Evolutionary conservation across 2,797 vertebrate genomes (phyloP).

Genomic region (Novumbra hubbsi): DNA sequence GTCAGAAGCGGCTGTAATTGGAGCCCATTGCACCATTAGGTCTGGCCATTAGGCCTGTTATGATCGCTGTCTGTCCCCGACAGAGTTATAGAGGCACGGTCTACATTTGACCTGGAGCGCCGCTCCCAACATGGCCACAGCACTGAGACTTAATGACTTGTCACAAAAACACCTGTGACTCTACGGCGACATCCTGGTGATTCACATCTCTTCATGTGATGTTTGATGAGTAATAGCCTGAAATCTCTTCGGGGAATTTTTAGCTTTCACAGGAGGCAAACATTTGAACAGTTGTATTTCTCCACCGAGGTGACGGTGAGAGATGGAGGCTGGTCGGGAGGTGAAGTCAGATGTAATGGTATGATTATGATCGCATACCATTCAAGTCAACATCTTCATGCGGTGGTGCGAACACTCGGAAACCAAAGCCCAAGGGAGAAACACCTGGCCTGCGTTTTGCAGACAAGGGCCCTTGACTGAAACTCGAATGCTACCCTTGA

Average conservation of each 20-base stretch:
- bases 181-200: background rate
- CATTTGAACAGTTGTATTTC: background rate
- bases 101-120: slow-evolving; percentile 14
- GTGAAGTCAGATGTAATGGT: background rate
- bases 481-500: no score
- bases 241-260: background rate
- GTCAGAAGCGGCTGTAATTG: slow-evolving; percentile 15
- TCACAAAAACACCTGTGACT: slow-evolving; percentile 11
- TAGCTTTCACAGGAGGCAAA: background rate
- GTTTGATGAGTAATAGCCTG: background rate
- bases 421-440: no score
- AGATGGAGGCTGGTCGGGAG: background rate
- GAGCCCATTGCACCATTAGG: slow-evolving; percentile 20
- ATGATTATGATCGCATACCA: background rate
- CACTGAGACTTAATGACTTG: slow-evolving; percentile 7
- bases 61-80: slow-evolving; percentile 7
- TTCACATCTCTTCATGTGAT: background rate
- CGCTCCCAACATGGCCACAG: background rate
- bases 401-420: background rate
- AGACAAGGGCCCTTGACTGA: no score
- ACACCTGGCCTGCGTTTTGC: no score
- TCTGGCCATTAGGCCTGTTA: slow-evolving; percentile 6
- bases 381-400: background rate
- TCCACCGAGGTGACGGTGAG: background rate
- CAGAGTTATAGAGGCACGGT: background rate